Base-by-base conservation (phyloP, 2,888 invertebrate genomes). In the Pyrrhopygopsis socrates region DNA sequence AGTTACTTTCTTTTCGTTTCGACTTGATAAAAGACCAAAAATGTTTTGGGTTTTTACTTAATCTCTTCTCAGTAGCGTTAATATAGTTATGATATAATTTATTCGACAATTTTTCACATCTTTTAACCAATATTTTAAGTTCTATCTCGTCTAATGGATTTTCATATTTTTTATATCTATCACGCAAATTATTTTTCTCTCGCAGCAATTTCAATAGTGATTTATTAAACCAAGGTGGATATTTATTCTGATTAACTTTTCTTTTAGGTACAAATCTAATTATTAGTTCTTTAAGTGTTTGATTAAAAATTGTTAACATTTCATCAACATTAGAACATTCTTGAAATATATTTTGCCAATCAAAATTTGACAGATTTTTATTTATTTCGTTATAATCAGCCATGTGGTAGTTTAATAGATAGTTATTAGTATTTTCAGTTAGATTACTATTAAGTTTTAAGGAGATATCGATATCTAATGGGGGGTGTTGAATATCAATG, bases 1-100 rank as follows among this genome's bases (percentile, higher is more conserved):
- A 65, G 65, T 65, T 65, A 24, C 20, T 76, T 22, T 18, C 22
- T 11, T 50, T 65, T 65, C 50, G 65, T 65, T 76, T 76, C 18
- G 63, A 63, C 54, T 77, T 77, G 2, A 77, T 71, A 65, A 77
- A 82, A 15, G 76, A 77, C 77, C 77, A 83, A 65, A 73, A 73
- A 27, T 50, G 67, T 78, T 83, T 83, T 15, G 83, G 83, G 18
- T 83, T 71, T 8, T 83, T 41, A 34, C 15, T 11, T 60, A 73
- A 73, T 70, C 58, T 71, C 22, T 79, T 15, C 38, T 79, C 71
- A n/a, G 27, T 18, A 11, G 9, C 38, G 4, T 5, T 34, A 22
- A 68, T 34, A n/a, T 67, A 67, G 11, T 38, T 75, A 75, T 75
- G 60, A 24, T 70, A 79, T 34, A 20, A 22, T n/a, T 13, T 70